Conservation (phyloP, 2,797 vertebrate genomes). For the Bovichtus diacanthus region DNA sequence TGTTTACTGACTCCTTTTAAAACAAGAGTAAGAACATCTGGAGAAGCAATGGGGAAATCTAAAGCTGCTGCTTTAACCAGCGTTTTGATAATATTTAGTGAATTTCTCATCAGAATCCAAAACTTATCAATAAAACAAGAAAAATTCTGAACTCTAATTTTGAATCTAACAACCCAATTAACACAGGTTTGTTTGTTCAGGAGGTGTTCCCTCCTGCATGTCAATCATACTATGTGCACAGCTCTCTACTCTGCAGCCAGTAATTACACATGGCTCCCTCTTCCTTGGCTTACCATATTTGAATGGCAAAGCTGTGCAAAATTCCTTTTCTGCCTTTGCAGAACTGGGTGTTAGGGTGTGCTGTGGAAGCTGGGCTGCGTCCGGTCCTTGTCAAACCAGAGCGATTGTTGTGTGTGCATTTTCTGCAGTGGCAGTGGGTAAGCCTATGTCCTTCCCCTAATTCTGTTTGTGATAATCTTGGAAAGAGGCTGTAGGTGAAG, state of each 20-base stretch:
- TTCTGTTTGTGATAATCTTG: neutral
- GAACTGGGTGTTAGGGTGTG: neutral
- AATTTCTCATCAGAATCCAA: slow-evolving; percentile 7
- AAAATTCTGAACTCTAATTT: neutral
- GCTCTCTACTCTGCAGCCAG: neutral
- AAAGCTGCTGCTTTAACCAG: neutral
- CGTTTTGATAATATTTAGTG: neutral
- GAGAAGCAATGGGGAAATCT: neutral
- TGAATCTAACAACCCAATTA: slow-evolving; percentile 4
- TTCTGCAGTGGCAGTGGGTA: neutral
- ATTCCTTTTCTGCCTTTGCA: neutral
- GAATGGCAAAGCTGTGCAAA: slow-evolving; percentile 2
- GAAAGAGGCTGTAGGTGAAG: neutral
- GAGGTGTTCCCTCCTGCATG: slow-evolving; percentile 12
- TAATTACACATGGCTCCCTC: slow-evolving; percentile 11
- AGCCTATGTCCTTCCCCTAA: neutral
- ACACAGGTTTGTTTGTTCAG: slow-evolving; percentile 11
- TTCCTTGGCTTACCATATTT: slow-evolving; percentile 6
- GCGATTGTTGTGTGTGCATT: neutral
- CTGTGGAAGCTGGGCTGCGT: neutral
- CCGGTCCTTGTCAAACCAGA: neutral
- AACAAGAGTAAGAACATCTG: neutral
- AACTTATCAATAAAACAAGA: neutral
- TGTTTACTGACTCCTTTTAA: neutral
- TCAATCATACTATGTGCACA: slow-evolving; percentile 18